phyloP scores from a whole-genome alignment of 2,113 vertebrate species.

The Anhinga rufa region DNA sequence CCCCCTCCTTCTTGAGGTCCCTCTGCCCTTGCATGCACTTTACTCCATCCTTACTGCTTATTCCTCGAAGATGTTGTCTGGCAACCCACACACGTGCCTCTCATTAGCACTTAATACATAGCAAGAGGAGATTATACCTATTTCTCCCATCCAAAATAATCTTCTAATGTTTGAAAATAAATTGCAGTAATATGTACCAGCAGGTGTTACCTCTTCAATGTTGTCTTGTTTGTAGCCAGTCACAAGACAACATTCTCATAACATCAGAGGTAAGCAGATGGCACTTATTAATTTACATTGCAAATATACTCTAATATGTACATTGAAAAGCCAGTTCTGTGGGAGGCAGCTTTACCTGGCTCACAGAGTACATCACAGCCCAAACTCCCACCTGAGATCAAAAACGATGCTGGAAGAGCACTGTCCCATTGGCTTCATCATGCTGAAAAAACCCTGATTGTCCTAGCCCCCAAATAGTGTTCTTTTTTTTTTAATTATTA shows the following conservation, averaged over 20 bases:
- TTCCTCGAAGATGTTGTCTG: background rate
- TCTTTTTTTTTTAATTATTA: background rate
- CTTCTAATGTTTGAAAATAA: constrained; percentile 60
- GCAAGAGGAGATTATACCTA: constrained; percentile 8
- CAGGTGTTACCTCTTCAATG: constrained; percentile 61
- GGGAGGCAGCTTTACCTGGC: background rate
- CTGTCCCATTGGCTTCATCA: background rate
- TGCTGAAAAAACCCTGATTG: background rate
- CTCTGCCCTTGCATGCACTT: background rate
- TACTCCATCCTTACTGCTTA: background rate
- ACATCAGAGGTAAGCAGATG: constrained; percentile 64
- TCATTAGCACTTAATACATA: constrained; percentile 1
- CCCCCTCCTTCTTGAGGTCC: fast-evolving
- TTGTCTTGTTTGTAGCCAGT: constrained; percentile 60
- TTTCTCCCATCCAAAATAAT: background rate
- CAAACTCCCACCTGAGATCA: background rate
- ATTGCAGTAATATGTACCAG: constrained; percentile 41
- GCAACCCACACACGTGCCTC: background rate
- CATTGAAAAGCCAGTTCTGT: background rate
- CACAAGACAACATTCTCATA: constrained; percentile 56
- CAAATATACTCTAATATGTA: background rate
- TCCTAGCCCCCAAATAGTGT: background rate
- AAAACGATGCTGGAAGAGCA: background rate
- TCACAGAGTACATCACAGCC: background rate
- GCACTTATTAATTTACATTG: constrained; percentile 52